These are phyloP conservation scores for Marmota flaviventris DNA, from an alignment of 2,113 vertebrate genomes.

Conservation along the genomic window DNA sequence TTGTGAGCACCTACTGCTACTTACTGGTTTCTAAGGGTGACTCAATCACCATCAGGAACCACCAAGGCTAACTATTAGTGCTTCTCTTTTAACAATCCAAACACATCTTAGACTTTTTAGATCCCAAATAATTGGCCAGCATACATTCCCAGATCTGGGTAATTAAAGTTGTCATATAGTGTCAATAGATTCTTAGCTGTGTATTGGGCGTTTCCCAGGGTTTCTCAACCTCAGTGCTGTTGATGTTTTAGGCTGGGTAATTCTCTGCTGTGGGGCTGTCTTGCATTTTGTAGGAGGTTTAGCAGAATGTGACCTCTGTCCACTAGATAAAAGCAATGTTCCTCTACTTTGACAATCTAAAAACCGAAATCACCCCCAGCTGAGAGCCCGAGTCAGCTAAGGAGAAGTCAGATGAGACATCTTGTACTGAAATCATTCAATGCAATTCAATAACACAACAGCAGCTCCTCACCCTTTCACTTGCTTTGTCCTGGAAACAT, in stretches of 20 bases:
- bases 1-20: neutral
- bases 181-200: neutral
- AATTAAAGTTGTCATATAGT: neutral
- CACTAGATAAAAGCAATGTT: neutral
- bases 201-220: neutral
- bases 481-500: constrained; percentile 11
- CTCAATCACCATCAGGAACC: neutral
- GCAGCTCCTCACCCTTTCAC: neutral
- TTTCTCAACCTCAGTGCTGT: neutral
- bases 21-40: neutral
- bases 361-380: neutral
- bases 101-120: neutral
- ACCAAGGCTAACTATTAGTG: neutral
- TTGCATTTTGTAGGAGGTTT: neutral
- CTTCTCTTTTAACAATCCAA: neutral
- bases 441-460: neutral
- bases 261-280: neutral
- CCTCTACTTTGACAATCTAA: neutral
- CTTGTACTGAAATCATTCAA: neutral
- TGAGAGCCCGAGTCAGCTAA: neutral
- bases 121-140: neutral
- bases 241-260: neutral
- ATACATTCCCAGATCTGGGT: neutral
- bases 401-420: neutral
- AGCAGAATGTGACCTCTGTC: neutral